These are phyloP conservation scores for Digitonthophagus gazella DNA, from an alignment of 2,888 invertebrate species.

Conservation along the genomic window DNA sequence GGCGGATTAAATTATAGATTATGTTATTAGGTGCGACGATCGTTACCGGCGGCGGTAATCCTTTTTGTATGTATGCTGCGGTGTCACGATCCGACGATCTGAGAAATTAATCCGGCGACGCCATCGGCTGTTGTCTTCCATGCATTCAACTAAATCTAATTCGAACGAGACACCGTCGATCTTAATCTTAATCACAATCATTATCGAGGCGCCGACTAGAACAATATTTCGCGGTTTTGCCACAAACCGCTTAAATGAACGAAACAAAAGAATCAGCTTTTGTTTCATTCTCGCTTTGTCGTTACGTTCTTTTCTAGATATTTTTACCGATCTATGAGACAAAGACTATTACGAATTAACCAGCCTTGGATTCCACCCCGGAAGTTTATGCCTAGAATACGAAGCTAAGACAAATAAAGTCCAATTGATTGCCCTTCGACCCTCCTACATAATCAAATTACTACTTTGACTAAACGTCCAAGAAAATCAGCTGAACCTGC, in stretches of 20 bases:
- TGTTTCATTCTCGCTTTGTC: neutral
- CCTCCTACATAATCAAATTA: slow-evolving; percentile 32
- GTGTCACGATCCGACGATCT: neutral
- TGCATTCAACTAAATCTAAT: neutral
- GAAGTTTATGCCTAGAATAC: slow-evolving; percentile 26
- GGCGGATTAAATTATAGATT: neutral
- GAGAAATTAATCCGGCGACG: neutral
- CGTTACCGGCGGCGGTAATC: neutral
- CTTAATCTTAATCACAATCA: neutral
- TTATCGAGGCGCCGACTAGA: neutral
- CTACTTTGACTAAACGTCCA: slow-evolving; percentile 32
- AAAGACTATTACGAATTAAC: too few species aligned
- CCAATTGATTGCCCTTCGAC: slow-evolving; percentile 30
- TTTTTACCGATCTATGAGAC: too few species aligned
- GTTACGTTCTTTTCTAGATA: too few species aligned
- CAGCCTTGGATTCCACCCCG: slow-evolving; percentile 28
- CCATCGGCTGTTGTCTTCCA: neutral
- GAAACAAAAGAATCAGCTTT: too few species aligned
- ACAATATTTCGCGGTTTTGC: neutral
- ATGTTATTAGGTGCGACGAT: neutral
- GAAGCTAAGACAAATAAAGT: slow-evolving; percentile 28
- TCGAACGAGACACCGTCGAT: neutral
- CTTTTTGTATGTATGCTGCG: neutral
- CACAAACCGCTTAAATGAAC: too few species aligned
- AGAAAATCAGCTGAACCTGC: slow-evolving; percentile 29